These are phyloP conservation scores for Gymnothorax javanicus DNA, from an alignment of 2,797 vertebrate genomes.

Conservation along the genomic window DNA sequence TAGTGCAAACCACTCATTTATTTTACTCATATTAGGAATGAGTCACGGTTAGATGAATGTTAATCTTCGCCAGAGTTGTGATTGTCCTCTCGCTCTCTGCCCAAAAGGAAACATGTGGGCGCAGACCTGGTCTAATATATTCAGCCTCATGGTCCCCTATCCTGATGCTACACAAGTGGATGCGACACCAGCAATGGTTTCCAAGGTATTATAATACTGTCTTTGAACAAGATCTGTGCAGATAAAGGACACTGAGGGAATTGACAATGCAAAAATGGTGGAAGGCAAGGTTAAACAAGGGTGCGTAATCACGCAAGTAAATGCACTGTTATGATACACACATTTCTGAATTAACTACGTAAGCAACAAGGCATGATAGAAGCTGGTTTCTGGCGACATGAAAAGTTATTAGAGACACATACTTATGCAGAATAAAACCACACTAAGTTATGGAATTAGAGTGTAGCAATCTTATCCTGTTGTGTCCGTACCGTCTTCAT, in stretches of 20 bases:
- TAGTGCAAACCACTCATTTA: neutral
- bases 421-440: neutral
- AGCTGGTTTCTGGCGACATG: neutral
- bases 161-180: conserved; percentile 86
- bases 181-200: conserved; percentile 89
- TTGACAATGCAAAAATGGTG: neutral
- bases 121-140: conserved; percentile 94
- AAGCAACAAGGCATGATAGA: neutral
- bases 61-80: neutral
- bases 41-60: neutral
- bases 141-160: conserved; percentile 84
- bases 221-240: neutral
- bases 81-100: neutral
- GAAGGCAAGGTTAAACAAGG: neutral
- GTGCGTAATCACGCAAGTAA: neutral
- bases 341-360: neutral
- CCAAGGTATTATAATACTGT: conserved; percentile 70
- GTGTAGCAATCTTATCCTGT: neutral
- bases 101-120: conserved; percentile 97
- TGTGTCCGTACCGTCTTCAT: neutral
- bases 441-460: conserved; percentile 21
- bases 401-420: neutral
- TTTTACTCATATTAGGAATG: neutral
- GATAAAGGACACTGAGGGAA: neutral
- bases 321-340: neutral